These are phyloP conservation scores for Rhizoglyphus robini DNA, from an alignment of 1,140 invertebrate genomes.

Conservation along the genomic window DNA sequence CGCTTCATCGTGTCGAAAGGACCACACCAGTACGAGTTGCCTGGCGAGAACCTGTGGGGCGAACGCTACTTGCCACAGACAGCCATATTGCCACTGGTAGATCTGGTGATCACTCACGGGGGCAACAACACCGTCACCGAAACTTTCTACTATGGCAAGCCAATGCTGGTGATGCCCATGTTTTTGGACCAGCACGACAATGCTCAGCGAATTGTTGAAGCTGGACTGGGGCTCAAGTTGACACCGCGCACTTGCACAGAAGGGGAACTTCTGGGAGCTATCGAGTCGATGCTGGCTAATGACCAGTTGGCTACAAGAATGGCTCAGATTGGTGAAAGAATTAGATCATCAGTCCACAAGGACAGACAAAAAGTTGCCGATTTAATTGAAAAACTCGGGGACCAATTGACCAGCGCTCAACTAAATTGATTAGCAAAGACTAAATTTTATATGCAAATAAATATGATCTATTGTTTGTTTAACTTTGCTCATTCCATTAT, in stretches of 20 bases:
- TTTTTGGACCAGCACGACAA: slow-evolving; percentile 25
- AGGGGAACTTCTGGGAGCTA: slow-evolving; percentile 6
- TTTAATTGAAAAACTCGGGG: slow-evolving; percentile 20
- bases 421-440: no score
- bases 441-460: no score
- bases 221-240: slow-evolving; percentile 1
- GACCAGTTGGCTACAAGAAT: neutral
- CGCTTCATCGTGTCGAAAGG: slow-evolving; percentile 20
- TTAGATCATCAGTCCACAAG: neutral
- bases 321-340: neutral
- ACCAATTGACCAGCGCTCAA: no score
- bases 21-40: neutral
- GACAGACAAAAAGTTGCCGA: slow-evolving; percentile 8
- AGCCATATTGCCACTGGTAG: slow-evolving; percentile 6
- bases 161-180: slow-evolving; percentile 7
- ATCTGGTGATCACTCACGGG: slow-evolving; percentile 20
- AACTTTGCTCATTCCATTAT: no score
- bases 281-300: slow-evolving; percentile 10
- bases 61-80: slow-evolving; percentile 13
- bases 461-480: no score
- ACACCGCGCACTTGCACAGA: slow-evolving; percentile 15
- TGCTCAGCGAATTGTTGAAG: slow-evolving; percentile 20
- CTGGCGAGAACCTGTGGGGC: slow-evolving; percentile 19
- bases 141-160: slow-evolving; percentile 19
- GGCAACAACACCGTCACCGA: slow-evolving; percentile 17